phyloP scores from a whole-genome alignment of 1,140 invertebrate genomes.

The Polyergus mexicanus region DNA sequence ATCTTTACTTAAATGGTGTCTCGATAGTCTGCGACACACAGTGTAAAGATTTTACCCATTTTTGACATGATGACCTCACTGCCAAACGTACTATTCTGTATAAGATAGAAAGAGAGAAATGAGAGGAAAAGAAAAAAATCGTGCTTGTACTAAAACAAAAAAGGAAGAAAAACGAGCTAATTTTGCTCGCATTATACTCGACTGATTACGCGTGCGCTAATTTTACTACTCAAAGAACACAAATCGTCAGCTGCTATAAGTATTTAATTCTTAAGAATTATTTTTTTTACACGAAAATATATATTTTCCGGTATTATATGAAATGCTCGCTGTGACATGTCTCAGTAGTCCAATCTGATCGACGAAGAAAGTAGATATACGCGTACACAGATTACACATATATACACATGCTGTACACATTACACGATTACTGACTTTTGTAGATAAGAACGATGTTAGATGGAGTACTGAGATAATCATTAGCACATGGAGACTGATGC shows the following conservation, averaged over 20 bases:
- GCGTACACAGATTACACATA: background rate
- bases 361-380: conserved; percentile 30
- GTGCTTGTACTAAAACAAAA: conserved; percentile 46
- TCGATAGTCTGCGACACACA: conserved; percentile 37
- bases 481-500: conserved; percentile 85
- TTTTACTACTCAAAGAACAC: conserved; percentile 79
- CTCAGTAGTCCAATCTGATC: conserved; percentile 71
- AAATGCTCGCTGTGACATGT: conserved; percentile 82
- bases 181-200: conserved; percentile 76
- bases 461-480: conserved; percentile 72
- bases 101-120: conserved; percentile 72
- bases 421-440: conserved; percentile 51
- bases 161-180: conserved; percentile 67
- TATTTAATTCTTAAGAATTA: conserved; percentile 86
- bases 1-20: conserved; percentile 56
- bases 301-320: conserved; percentile 86
- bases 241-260: conserved; percentile 84
- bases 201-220: conserved; percentile 82
- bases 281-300: conserved; percentile 86
- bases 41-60: conserved; percentile 69
- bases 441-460: conserved; percentile 58
- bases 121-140: conserved; percentile 54
- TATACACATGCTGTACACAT: conserved; percentile 12
- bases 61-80: conserved; percentile 82
- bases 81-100: conserved; percentile 82